Base-by-base conservation (phyloP, 2,797 vertebrate genomes). In the Acomys russatus region DNA sequence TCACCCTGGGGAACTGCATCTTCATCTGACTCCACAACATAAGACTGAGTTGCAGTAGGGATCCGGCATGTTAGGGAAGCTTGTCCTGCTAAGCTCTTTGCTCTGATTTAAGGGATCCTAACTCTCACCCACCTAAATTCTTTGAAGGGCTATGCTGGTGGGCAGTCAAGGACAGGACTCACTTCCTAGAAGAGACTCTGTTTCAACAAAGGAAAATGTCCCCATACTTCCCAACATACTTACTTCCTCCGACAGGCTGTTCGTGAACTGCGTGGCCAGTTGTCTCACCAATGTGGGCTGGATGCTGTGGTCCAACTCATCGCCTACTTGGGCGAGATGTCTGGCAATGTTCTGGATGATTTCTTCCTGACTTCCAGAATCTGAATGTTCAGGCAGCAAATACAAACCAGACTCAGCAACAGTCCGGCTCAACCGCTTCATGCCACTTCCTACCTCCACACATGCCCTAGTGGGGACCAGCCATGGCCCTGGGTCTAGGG, bases 241-340 rank as follows among this genome's bases (percentile, higher is more conserved):
- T 73, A 99, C 99, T 88, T 98, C 98, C 89, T 3, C 84, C 0
- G 98, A 94, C 38, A 98, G 94, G 12, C 25, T 6, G 10, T 96
- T 96, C 84, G 59, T 51, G 4, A 99, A 97, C 9, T 95, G 96
- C 17, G 6, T 25, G 1, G 88, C 97, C 51, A 99, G 96, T 10
- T 86, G 66, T 9, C 96, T 82, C 56, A 99, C 97, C 70, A 98
- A 84, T 2, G 77, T 35, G 0, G 87, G 83, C 7, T 97, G 89
- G 93, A 99, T 97, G 25, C 96, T 97, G 11, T 1, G 91, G n/a
- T 98, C 96, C 87, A 99, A 51, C 54, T 94, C 86, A 94, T 99
- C 99, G 49, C 99, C 99, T 0, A 99, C 96, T 38, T 90, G 80
- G 33, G 98, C 98, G 0, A 99, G 98, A 20, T 96, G 98, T 64